A percentile compares a stretch with the other conserved stretches of the same genome.
Conservation (phyloP, 2,113 vertebrate genomes). For the Cryptoleucopteryx plumbea region DNA sequence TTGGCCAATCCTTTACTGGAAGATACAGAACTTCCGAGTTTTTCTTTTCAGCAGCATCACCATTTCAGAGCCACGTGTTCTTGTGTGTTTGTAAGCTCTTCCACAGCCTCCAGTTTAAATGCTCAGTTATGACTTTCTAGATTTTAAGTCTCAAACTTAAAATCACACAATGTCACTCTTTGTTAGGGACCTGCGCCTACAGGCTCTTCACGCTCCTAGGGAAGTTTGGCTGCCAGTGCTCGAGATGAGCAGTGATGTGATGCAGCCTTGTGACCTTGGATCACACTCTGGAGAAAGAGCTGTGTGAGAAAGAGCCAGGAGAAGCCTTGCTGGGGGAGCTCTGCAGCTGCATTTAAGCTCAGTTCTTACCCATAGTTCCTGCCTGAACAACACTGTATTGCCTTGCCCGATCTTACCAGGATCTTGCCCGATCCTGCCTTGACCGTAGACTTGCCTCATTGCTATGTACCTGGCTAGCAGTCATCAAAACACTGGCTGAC, state of each 20-base stretch:
- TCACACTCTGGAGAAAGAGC: not conserved
- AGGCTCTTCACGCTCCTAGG: not conserved
- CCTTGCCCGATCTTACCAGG: not conserved
- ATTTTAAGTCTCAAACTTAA: not conserved
- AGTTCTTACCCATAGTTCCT: not conserved
- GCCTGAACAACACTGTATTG: not conserved
- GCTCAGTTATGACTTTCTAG: not conserved
- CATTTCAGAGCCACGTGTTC: not conserved
- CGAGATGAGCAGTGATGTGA: not conserved
- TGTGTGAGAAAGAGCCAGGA: not conserved
- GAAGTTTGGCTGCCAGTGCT: not conserved
- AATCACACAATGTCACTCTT: not conserved
- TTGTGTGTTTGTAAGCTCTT: not conserved
- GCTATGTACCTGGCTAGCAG: not conserved
- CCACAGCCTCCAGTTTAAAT: not conserved
- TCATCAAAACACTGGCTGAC: not conserved
- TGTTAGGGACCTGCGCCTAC: not conserved
- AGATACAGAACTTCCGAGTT: not conserved
- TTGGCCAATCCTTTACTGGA: not conserved
- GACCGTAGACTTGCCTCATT: rapidly evolving
- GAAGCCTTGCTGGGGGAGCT: not conserved
- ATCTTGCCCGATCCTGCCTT: not conserved
- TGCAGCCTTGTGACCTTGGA: not conserved
- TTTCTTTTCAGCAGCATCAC: not conserved
- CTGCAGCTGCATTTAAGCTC: not conserved